phyloP scores from a whole-genome alignment of 2,797 vertebrate species.

The Squalus acanthias region DNA sequence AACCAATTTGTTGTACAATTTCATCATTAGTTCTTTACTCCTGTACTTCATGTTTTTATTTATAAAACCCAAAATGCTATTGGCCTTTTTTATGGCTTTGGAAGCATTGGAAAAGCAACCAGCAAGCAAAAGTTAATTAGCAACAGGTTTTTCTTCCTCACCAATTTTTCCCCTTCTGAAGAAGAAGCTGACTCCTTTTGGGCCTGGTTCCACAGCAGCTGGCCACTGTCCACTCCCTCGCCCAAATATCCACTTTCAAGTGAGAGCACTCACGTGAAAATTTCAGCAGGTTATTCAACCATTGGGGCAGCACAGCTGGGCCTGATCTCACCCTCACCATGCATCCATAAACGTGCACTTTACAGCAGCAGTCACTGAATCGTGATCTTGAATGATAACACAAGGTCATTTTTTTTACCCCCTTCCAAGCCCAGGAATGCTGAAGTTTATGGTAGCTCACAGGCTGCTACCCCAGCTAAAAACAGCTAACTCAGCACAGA shows the following conservation, averaged over 20 bases:
- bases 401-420: not conserved
- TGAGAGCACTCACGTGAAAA: not conserved
- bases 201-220: not conserved
- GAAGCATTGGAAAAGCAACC: not conserved
- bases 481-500: not conserved
- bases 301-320: not conserved
- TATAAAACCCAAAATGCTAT: not conserved
- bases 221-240: not conserved
- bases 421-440: no score
- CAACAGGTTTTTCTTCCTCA: not conserved
- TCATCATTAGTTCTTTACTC: not conserved
- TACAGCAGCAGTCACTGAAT: not conserved
- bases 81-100: not conserved
- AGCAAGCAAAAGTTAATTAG: not conserved
- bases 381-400: not conserved
- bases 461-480: not conserved
- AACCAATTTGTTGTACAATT: not conserved
- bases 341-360: not conserved
- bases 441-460: not conserved
- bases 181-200: not conserved
- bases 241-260: not conserved
- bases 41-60: not conserved
- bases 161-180: not conserved
- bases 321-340: not conserved
- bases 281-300: not conserved